A percentile compares a stretch with the other conserved stretches of the same genome.
These are phyloP conservation scores for Patella ulyssiponensis DNA, from an alignment of 2,888 invertebrate species.

Conservation along the genomic window DNA sequence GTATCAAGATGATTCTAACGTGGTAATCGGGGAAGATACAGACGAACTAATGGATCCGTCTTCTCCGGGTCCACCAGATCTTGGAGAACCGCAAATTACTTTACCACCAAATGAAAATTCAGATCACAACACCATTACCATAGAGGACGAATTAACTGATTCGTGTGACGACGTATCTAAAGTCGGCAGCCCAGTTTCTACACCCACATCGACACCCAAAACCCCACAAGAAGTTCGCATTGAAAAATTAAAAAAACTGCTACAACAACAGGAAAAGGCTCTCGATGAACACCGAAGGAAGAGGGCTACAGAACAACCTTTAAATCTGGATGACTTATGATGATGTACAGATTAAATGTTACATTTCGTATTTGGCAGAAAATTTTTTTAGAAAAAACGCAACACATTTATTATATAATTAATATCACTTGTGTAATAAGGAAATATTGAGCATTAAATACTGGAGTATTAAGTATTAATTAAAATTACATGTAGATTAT, in stretches of 20 bases:
- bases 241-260: slow-evolving; percentile 23
- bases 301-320: neutral
- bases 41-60: no score
- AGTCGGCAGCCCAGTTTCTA: neutral
- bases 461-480: no score
- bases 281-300: slow-evolving; percentile 35
- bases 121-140: neutral
- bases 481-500: no score
- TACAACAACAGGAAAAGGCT: slow-evolving; percentile 28
- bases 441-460: no score
- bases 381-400: no score
- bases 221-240: slow-evolving; percentile 22
- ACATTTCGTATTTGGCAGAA: no score
- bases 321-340: neutral
- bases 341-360: neutral
- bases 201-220: neutral
- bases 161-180: neutral
- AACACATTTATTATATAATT: no score
- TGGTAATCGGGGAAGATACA: no score
- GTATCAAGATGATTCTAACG: no score
- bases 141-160: neutral
- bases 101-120: neutral
- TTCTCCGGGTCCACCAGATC: neutral
- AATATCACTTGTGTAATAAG: no score
- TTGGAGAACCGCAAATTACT: neutral